Evolutionary conservation across 2,113 vertebrate species (phyloP).

Genomic region (Thunnus thynnus): DNA sequence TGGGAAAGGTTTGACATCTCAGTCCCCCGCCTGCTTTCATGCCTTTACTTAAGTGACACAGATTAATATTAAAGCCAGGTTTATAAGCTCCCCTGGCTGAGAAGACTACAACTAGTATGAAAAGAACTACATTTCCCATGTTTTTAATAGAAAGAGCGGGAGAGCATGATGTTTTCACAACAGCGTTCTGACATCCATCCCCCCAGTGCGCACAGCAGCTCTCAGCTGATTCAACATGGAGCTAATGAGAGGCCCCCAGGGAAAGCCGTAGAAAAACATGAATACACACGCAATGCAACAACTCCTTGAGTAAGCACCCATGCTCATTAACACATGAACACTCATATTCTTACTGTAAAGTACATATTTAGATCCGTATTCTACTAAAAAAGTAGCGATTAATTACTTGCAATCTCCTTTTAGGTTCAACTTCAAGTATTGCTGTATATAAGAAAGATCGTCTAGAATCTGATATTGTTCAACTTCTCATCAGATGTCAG

Average conservation of each 20-base stretch:
- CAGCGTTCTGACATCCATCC: constrained; percentile 9
- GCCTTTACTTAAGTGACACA: constrained; percentile 17
- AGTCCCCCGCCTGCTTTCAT: constrained; percentile 16
- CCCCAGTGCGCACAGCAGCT: constrained; percentile 10
- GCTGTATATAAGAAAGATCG: too few species aligned
- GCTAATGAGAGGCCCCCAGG: constrained; percentile 27
- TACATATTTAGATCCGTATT: too few species aligned
- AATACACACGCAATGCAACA: constrained; percentile 13
- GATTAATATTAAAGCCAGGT: constrained; percentile 41
- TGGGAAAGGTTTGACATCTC: constrained; percentile 42
- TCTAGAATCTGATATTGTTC: too few species aligned
- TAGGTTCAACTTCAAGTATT: too few species aligned
- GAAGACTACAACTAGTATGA: neutral
- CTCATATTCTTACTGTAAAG: neutral
- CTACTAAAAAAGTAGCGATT: too few species aligned
- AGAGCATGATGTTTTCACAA: constrained; percentile 40
- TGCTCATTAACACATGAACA: neutral
- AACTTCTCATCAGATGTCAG: neutral
- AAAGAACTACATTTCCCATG: constrained; percentile 48
- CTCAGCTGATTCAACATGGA: constrained; percentile 61
- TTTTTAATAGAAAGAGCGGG: neutral
- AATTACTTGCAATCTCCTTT: too few species aligned
- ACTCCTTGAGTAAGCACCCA: neutral
- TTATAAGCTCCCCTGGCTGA: neutral
- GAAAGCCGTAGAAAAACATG: constrained; percentile 24